Percentiles rank a stretch among this genome's conserved stretches.
These are phyloP conservation scores for Pammene fasciana DNA, from an alignment of 2,888 invertebrate genomes.

Conservation along the genomic window DNA sequence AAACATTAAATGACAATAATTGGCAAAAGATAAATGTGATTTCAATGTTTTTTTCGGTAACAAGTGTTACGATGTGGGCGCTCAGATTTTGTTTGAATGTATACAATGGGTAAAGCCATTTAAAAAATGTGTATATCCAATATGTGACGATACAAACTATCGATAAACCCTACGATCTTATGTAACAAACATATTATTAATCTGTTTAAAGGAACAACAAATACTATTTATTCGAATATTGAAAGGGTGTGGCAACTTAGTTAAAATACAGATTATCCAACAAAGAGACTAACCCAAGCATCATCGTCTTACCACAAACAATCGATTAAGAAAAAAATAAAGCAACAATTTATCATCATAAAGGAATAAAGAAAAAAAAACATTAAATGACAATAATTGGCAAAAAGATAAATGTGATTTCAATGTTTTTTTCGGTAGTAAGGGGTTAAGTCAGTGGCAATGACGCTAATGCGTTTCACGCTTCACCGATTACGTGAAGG, in stretches of 20 bases:
- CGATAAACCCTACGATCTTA: not conserved
- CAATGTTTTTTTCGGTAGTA: conserved; percentile 58
- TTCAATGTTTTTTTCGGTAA: conserved; percentile 58
- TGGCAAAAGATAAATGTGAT: conserved; percentile 60
- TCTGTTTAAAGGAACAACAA: conserved; percentile 4
- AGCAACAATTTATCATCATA: conserved; percentile 64
- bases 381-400: conserved; percentile 56
- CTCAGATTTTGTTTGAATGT: no score
- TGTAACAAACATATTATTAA: not conserved
- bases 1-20: conserved; percentile 56
- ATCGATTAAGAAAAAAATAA: conserved; percentile 60
- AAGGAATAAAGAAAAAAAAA: conserved; percentile 44
- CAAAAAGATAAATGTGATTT: conserved; percentile 59
- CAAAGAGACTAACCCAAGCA: conserved; percentile 58
- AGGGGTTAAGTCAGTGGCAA: conserved; percentile 56
- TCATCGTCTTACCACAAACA: conserved; percentile 69
- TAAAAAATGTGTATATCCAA: no score
- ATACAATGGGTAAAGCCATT: no score
- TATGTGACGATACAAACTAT: no score
- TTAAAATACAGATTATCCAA: conserved; percentile 43
- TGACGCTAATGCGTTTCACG: conserved; percentile 70
- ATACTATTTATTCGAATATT: conserved; percentile 47
- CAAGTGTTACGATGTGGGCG: no score
- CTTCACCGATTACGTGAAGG: conserved; percentile 61
- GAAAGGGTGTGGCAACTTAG: conserved; percentile 61